Base-by-base conservation (phyloP, 2,888 invertebrate species). In the Oegoconia quadripuncta region DNA sequence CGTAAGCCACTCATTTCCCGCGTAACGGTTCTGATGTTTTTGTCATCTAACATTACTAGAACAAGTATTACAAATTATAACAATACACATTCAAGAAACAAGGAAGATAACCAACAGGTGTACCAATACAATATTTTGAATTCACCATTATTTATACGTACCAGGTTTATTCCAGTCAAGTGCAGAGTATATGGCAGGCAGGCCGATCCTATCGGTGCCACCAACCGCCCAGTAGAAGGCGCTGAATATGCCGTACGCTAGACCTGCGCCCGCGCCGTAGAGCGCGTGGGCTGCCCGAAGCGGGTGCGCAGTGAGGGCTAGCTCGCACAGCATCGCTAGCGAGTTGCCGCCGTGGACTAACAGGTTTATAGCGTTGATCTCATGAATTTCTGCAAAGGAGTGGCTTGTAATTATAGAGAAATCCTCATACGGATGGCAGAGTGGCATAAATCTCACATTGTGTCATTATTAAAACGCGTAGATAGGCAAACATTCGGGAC, bases 261-360 rank as follows among this genome's bases (percentile, higher is more conserved):
- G 53, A 0, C 91, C 91, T 34, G 92, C 89, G 11, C 87, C 64
- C 0, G 91, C 81, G 25, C 91, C 89, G 76, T 91, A 90, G 64
- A 92, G 86, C 25, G 90, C 89, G 54, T 91, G 91, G 17, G 91
- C 80, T 26, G 93, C 72, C 17, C 92, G 89, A 32, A 94, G 76
- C 0, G 96, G 95, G 64, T 95, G 92, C 22, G 91, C 89, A 6
- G 93, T 92, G 34, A 95, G 78, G 38, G 89, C 88, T 30, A 95
- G 69, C 74, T 96, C 96, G 3, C 91, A 46, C 25, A 94, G 66
- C 91, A 95, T 93, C 46, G 93, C 75, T 7, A 93, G 54, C 0
- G 93, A 93, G 78, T 96, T 96, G 46, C 91, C 89, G 8, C 91
- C 92, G 70, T 96, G 96, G 0, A 93, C 90, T 35, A 94, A 80